Conservation (phyloP, 2,113 vertebrate genomes). For the Notarius quadriscutis region DNA sequence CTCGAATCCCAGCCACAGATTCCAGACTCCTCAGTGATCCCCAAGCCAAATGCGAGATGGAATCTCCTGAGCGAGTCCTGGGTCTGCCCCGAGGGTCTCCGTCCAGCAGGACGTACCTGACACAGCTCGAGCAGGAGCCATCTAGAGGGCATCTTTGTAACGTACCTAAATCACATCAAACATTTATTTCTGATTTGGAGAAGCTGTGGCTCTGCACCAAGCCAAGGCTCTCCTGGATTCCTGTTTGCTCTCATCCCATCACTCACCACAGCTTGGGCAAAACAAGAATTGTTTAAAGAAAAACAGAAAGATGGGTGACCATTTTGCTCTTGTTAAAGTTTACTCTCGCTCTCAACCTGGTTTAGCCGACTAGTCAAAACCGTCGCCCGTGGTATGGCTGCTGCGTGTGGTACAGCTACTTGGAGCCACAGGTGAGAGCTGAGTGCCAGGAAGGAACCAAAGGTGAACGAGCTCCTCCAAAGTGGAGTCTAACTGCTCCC, state of each 20-base stretch:
- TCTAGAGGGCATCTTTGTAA: not conserved
- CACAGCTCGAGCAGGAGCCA: not conserved
- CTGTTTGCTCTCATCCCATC: not conserved
- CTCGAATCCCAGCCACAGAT: not conserved
- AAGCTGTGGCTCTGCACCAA: not conserved
- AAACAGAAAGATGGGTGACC: no score
- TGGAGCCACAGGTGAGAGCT: no score
- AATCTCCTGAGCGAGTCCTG: not conserved
- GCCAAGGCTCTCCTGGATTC: not conserved
- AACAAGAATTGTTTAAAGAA: not conserved
- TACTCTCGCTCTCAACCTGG: no score
- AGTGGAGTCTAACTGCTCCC: no score
- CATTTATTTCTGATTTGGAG: not conserved
- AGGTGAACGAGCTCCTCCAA: no score
- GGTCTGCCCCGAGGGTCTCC: not conserved
- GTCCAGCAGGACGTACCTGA: not conserved
- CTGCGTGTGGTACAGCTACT: no score
- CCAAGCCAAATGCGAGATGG: not conserved
- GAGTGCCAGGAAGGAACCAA: no score
- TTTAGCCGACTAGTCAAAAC: no score
- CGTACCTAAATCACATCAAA: not conserved
- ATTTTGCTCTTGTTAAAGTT: not conserved
- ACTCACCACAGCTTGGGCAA: not conserved
- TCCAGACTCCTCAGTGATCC: not conserved
- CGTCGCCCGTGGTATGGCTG: no score